A percentile compares a stretch with the other conserved stretches of the same genome.
These are phyloP conservation scores for Chelidonichthys spinosus DNA, from an alignment of 2,797 vertebrate species.

Conservation along the genomic window DNA sequence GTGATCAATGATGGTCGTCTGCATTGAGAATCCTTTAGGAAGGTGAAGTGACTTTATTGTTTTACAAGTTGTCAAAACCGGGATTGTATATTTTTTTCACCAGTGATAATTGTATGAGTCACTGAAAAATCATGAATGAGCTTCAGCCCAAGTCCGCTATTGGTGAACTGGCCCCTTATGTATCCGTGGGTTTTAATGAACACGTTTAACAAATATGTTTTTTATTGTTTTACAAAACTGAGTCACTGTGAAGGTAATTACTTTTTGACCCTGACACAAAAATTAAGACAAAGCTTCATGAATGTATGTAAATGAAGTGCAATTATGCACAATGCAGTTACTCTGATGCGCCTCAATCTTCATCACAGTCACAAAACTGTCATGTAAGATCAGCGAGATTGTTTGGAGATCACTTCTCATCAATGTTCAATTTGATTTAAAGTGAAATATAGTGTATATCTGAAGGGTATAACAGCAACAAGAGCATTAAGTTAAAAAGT, in stretches of 20 bases:
- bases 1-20: slow-evolving; percentile 20
- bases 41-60: slow-evolving; percentile 17
- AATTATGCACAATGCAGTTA: neutral
- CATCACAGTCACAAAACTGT: neutral
- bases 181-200: neutral
- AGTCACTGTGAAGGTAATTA: neutral
- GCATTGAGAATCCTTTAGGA: slow-evolving; percentile 6
- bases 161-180: neutral
- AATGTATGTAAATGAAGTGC: neutral
- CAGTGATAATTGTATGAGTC: slow-evolving; percentile 12
- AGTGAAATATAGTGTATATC: neutral
- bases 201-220: neutral
- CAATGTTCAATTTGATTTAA: neutral
- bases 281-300: neutral
- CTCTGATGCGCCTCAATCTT: neutral
- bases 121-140: slow-evolving; percentile 11
- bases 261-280: slow-evolving; percentile 6
- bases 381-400: neutral
- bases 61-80: neutral
- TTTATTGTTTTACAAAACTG: neutral
- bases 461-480: neutral
- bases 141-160: neutral
- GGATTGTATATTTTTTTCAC: neutral
- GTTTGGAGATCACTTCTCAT: neutral
- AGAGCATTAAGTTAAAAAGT: neutral